phyloP scores from a whole-genome alignment of 92 coral and sea anemone genomes.

The Palythoa caribaeorum region DNA sequence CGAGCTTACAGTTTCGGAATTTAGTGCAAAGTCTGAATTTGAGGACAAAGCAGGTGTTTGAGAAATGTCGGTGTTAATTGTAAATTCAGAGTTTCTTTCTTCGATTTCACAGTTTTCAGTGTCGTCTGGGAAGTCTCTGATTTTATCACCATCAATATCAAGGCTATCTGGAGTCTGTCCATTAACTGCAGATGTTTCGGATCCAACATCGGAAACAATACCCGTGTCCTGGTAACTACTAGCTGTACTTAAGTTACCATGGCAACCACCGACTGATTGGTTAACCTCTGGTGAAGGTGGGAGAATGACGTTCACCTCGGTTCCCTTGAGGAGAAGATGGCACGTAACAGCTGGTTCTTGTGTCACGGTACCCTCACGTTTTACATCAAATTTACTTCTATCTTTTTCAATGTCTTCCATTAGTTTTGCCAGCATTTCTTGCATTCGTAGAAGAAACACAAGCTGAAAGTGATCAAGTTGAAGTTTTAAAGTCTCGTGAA shows the following conservation, averaged over 20 bases:
- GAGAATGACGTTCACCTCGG: slow-evolving; percentile 76
- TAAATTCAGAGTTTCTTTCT: slow-evolving; percentile 6
- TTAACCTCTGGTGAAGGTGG: slow-evolving; percentile 85
- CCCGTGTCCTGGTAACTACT: slow-evolving; percentile 84
- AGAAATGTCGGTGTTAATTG: slow-evolving; percentile 20
- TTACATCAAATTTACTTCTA: slow-evolving; percentile 43
- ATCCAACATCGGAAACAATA: slow-evolving; percentile 70
- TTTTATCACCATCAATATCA: slow-evolving; percentile 34
- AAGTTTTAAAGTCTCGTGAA: slow-evolving; percentile 69
- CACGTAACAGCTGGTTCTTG: slow-evolving; percentile 65
- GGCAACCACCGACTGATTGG: slow-evolving; percentile 43
- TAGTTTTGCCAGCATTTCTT: slow-evolving; percentile 82
- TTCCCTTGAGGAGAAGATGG: slow-evolving; percentile 82
- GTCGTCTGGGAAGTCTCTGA: slow-evolving; percentile 28
- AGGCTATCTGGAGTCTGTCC: slow-evolving; percentile 52
- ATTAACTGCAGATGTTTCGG: slow-evolving; percentile 57
- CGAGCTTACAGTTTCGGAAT: slow-evolving; percentile 34
- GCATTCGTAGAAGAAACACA: slow-evolving; percentile 88
- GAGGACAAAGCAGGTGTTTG: slow-evolving; percentile 10
- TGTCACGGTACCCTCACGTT: slow-evolving; percentile 9
- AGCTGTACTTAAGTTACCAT: slow-evolving; percentile 72
- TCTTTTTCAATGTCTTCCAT: slow-evolving; percentile 77
- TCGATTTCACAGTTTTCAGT: slow-evolving; percentile 29
- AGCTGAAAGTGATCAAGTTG: slow-evolving; percentile 95
- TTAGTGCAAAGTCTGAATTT: slow-evolving; percentile 59